Base-by-base conservation (phyloP, 2,888 invertebrate genomes). In the Drosophila paranaensis region DNA sequence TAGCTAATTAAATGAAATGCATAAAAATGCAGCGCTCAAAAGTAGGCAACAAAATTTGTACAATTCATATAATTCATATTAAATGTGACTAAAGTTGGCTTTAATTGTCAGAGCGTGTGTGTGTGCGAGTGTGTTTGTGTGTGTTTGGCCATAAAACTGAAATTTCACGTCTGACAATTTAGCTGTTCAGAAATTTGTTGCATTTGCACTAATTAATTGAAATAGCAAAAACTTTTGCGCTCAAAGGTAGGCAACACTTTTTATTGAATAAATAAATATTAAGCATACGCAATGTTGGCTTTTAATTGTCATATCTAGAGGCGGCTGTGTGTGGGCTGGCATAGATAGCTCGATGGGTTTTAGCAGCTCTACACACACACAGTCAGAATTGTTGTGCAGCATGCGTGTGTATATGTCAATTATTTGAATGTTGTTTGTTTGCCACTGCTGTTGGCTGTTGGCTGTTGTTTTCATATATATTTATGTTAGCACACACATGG, bases 401-500 rank as follows among this genome's bases (percentile, higher is more conserved):
- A 43, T 51, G 20, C 39, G 20, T 45, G 43, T 39, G 51, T 40
- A 43, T 71, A 58, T 64, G 64, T 53, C 72, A 55, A 72, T 63
- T 67, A 71, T 74, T 60, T 60, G 56, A 45, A 63, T 78, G 60
- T 74, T 70, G 58, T 57, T 64, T 68, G 65, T 43, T 61, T 56
- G 45, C 14, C 20, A 35, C 60, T 6, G 20, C 20, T 20, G 50
- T 51, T 79, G 56, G 69, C 65, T 60, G 57, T 71, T 75, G 51
- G 72, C 62, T 73, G 72, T 73, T 78, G 66, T 77, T 73, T 74
- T 77, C 67, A 80, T 81, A 60, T 63, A 64, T 84, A 83, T 89
- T 87, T 89, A 84, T 89, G 84, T 81, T 87, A 65, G 87, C 87
- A 84, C 43, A 43, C 43, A 60, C 60, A 58, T 67, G 71, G 50